Base-by-base conservation (phyloP, 2,888 invertebrate species). In the Pristionchus mayeri region DNA sequence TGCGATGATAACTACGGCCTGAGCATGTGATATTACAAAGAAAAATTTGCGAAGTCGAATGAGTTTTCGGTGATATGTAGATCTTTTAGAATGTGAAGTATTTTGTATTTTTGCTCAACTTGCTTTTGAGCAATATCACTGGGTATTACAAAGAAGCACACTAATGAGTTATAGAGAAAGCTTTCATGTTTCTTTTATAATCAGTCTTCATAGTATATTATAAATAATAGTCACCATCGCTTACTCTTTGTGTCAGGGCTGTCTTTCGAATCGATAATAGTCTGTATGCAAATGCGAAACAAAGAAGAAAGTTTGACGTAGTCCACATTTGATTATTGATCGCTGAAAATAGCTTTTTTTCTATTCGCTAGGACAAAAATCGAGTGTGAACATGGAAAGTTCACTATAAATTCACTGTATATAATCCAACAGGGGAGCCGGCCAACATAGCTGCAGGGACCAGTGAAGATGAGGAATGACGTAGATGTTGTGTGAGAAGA, bases 241-340 rank as follows among this genome's bases (percentile, higher is more conserved):
- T 63, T 18, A 63, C 63, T 7, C 18, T 11, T 34, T 9, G 11
- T 34, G 63, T n/a, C 13, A 34, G 30, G 11, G 63, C 7, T 63
- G 13, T 3, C 16, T 40, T n/a, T 0, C 24, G 21, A 1, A 71
- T 30, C 0, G 71, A 37, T 0, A 71, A 6, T 0, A 71, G 40
- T 40, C 71, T 13, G 40, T 71, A 40, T 0, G n/a, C 71, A 18
- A 71, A 71, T 21, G 71, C 71, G 18, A 71, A 71, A n/a, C 71
- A 71, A n/a, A 71, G 71, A n/a, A 71, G 40, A n/a, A 40, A 40
- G 40, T 71, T 71, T 2, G 71, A 71, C 7, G 71, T 40, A 37
- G 34, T 24, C 71, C 71, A 71, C 71, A 71, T 71, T 40, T 71
- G 71, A n/a, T 21, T 40, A n/a, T 37, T n/a, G 2, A 71, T 18